Percentiles rank a stretch among this genome's conserved stretches.
These are phyloP conservation scores for Diarsia mendica DNA, from an alignment of 2,888 invertebrate species.

Conservation along the genomic window DNA sequence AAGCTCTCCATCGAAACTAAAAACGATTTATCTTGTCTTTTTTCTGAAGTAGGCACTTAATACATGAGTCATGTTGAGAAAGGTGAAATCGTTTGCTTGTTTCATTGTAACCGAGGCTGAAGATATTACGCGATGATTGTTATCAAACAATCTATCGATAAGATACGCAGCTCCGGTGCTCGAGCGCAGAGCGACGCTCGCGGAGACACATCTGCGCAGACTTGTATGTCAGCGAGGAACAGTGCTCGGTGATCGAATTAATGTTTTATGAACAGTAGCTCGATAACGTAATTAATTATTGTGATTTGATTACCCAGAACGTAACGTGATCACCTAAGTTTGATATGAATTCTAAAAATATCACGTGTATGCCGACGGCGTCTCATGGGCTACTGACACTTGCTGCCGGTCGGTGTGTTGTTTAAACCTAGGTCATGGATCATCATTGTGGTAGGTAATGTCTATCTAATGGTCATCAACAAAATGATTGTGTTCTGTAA, in stretches of 20 bases:
- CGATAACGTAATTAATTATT: constrained; percentile 5
- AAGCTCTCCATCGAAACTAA: neutral
- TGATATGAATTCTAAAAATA: neutral
- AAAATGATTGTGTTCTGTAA: neutral
- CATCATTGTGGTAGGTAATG: neutral
- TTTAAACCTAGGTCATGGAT: neutral
- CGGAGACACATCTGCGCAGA: constrained; percentile 3
- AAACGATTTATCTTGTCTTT: neutral
- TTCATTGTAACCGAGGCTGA: constrained; percentile 23
- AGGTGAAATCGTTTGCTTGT: constrained; percentile 26
- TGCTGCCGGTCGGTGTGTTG: neutral
- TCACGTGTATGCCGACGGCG: neutral
- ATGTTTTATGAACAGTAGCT: neutral
- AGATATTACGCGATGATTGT: constrained; percentile 42
- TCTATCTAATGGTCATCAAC: neutral
- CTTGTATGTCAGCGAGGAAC: neutral
- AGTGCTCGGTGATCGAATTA: neutral
- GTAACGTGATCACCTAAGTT: constrained; percentile 6
- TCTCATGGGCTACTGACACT: neutral
- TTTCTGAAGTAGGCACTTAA: neutral
- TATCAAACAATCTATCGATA: constrained; percentile 61
- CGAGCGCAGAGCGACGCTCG: constrained; percentile 19
- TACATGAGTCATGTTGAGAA: constrained; percentile 1
- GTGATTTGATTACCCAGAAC: constrained; percentile 1
- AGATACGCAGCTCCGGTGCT: constrained; percentile 47